Evolutionary conservation across 2,113 vertebrate species (phyloP).

Genomic region (pig (Sus scrofa)): T2T-Sscrofa CM000813.6:94001-94500

Average conservation of each 20-base stretch:
- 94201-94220: accelerated
- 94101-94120: background rate
- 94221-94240: background rate
- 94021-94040: background rate
- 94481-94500: background rate
- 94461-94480: background rate
- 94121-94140: background rate
- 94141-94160: background rate
- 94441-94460: background rate
- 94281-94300: background rate
- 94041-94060: background rate
- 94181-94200: too few species aligned
- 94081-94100: background rate
- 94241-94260: accelerated
- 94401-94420: background rate
- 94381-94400: too few species aligned
- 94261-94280: accelerated
- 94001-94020: background rate
- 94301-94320: background rate
- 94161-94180: background rate
- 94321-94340: background rate
- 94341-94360: background rate
- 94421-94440: background rate
- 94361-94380: background rate
- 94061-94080: accelerated